Evolutionary conservation across 2,797 vertebrate species (phyloP).

Genomic region (Molossus alvarezi): DNA sequence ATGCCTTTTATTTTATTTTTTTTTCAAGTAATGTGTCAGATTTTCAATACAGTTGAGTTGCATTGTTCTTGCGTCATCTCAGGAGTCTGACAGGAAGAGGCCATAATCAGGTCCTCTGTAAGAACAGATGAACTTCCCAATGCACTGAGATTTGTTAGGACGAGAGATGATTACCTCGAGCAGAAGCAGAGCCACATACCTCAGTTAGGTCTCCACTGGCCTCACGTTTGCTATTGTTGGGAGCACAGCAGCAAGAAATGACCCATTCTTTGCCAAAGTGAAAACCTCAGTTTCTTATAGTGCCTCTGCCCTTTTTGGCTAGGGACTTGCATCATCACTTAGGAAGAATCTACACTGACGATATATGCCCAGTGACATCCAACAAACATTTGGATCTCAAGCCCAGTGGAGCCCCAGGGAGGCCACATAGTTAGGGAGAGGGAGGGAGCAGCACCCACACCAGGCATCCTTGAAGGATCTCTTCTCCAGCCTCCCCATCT

Average conservation of each 20-base stretch:
- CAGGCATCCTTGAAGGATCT: not conserved
- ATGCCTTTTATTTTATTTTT: not conserved
- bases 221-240: fast-evolving
- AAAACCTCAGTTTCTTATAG: not conserved
- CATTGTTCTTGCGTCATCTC: not conserved
- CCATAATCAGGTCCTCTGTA: fast-evolving
- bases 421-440: fast-evolving
- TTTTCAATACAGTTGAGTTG: not conserved
- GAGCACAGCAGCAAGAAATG: not conserved
- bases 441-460: fast-evolving
- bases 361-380: not conserved
- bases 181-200: not conserved
- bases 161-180: fast-evolving
- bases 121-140: not conserved
- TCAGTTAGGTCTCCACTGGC: not conserved
- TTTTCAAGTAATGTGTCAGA: not conserved
- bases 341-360: not conserved
- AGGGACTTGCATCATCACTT: too few species aligned
- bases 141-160: not conserved
- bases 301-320: not conserved
- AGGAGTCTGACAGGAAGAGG: not conserved
- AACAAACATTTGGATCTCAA: not conserved
- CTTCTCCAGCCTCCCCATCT: not conserved
- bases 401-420: not conserved
- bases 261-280: not conserved